Evolutionary conservation across 2,113 vertebrate genomes (phyloP), one percentile per base, ranked within the genome.

Genomic region (Ibidorhyncha struthersii): DNA sequence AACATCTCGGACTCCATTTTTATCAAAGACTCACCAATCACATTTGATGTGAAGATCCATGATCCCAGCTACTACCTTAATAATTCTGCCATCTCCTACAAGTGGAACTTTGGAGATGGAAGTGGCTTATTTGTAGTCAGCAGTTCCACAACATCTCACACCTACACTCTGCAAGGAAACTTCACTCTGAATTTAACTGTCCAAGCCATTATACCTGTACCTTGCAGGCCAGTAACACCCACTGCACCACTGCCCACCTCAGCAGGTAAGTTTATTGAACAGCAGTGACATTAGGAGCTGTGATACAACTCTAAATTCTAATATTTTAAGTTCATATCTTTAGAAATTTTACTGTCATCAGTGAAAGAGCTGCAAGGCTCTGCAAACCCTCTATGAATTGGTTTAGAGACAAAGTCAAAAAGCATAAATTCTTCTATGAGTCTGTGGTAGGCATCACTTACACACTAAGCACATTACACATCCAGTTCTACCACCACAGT

Each of bases 1-100:
- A 99, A 99, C 96, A 85, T 98, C 59, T 98, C 99, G 1, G 98
- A 99, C n/a, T 98, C 98, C 14, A 98, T 99, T 81, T 99, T 99
- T 95, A 98, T 99, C 89, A 98, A 98, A 78, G 98, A 98, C 43
- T 98, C 98, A 11, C 99, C 99, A 34, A 98, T 99, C 32, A 93
- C 96, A 8, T 99, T 99, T 88, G 95, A 97, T 12, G 99, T 99
- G 74, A 97, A 97, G 71, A 89, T 99, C 59, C 99, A 99, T 1
- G 99, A 99, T 88, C 99, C 99, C 87, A 99, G 99, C 62, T 73
- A 98, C 73, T 99, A 99, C 80, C 98, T 99, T 61, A 99, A 98
- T 52, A 97, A 97, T 13, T 99, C 99, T 9, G 93, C 97, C 43
- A 95, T 99, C 47, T 97, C 98, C 93, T 99, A 99, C 97, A 98